A percentile compares a stretch with the other conserved stretches of the same genome.
Evolutionary conservation across 2,888 invertebrate species (phyloP).

Genomic region (Creontiades dilutus): DNA sequence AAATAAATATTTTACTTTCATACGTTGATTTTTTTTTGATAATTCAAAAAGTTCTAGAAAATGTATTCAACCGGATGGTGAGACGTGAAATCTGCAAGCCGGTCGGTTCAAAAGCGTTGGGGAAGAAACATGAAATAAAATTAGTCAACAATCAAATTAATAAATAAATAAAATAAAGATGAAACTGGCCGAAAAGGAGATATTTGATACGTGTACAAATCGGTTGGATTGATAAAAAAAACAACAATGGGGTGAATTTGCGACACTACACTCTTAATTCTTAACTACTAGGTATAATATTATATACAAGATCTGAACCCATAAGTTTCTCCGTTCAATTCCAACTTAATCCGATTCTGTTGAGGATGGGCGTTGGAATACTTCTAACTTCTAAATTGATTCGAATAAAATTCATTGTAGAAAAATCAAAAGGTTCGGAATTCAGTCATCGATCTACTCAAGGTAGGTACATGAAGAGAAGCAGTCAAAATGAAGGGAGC

Average conservation of each 20-base stretch:
- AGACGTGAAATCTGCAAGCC: not conserved
- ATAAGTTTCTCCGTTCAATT: not conserved
- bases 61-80: not conserved
- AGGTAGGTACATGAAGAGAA: too few relatives aligned
- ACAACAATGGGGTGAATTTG: constrained; percentile 16
- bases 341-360: not conserved
- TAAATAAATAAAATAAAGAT: not conserved
- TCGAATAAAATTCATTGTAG: too few relatives aligned
- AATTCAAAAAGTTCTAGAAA: constrained; percentile 1
- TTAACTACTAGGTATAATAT: not conserved
- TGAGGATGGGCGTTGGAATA: not conserved
- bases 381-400: not conserved
- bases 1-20: constrained; percentile 64
- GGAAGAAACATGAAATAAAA: not conserved
- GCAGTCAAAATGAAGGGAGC: too few relatives aligned
- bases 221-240: not conserved
- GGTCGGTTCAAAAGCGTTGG: not conserved
- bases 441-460: too few relatives aligned
- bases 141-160: not conserved
- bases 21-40: constrained; percentile 11
- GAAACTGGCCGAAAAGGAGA: not conserved
- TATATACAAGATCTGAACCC: constrained; percentile 35
- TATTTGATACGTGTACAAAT: not conserved
- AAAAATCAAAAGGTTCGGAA: too few relatives aligned
- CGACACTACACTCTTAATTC: not conserved